Percentiles rank a stretch among this genome's conserved stretches.
These are phyloP conservation scores for Porites lobata DNA, from an alignment of 92 coral and sea anemone species.

Conservation along the genomic window DNA sequence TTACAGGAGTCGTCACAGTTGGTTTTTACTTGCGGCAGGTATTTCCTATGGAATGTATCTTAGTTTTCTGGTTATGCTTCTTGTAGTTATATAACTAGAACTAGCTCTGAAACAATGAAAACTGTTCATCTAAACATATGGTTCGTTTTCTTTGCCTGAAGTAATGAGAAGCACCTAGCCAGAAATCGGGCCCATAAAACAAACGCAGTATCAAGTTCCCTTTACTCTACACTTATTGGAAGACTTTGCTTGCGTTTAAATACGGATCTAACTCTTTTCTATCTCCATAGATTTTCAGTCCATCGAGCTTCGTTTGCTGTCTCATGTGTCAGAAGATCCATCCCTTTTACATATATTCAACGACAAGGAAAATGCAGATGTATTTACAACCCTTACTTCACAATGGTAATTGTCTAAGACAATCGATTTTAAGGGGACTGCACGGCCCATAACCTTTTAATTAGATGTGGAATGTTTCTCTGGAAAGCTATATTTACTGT, in stretches of 20 bases:
- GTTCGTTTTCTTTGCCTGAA: too few species aligned
- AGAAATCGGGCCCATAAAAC: too few species aligned
- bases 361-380: constrained; percentile 75
- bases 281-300: constrained; percentile 84
- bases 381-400: constrained; percentile 84
- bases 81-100: too few species aligned
- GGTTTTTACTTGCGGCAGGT: constrained; percentile 96
- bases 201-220: too few species aligned
- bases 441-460: too few species aligned
- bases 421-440: too few species aligned
- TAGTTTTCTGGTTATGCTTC: not conserved
- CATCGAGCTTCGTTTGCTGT: constrained; percentile 91
- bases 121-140: too few species aligned
- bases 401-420: constrained; percentile 68
- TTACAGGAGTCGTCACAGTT: constrained; percentile 85
- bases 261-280: not conserved
- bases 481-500: too few species aligned
- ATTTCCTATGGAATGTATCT: not conserved
- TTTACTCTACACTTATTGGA: too few species aligned
- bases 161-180: too few species aligned
- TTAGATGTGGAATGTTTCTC: too few species aligned
- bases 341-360: constrained; percentile 84
- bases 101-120: too few species aligned
- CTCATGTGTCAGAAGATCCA: constrained; percentile 94
- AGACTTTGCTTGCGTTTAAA: not conserved